Conservation (phyloP, 2,797 vertebrate genomes). For the Numenius phaeopus region DNA sequence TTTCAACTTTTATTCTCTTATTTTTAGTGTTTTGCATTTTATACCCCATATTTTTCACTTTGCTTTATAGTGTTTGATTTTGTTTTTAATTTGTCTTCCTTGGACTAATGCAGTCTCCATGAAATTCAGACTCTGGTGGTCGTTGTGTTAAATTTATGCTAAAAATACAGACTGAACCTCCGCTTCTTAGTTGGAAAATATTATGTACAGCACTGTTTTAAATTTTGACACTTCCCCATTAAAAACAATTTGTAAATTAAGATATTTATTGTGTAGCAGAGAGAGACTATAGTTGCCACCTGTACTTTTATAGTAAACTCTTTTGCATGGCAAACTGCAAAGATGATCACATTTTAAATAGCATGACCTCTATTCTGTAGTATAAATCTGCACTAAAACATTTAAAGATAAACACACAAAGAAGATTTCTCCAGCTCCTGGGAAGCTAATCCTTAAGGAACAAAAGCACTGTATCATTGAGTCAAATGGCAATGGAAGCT, state of each 20-base stretch:
- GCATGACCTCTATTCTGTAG: not conserved
- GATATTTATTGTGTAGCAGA: not conserved
- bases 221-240: not conserved
- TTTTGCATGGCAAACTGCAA: not conserved
- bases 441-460: not conserved
- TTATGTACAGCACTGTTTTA: not conserved
- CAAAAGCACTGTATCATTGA: not conserved
- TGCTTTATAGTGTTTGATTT: not conserved
- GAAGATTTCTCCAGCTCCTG: not conserved
- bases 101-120: not conserved
- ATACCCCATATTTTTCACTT: not conserved
- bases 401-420: not conserved
- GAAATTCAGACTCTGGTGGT: not conserved
- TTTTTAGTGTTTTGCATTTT: not conserved
- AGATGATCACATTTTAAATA: not conserved
- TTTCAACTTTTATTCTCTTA: not conserved
- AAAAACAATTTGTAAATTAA: not conserved
- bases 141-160: not conserved
- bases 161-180: not conserved
- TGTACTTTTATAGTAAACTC: not conserved
- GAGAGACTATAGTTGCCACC: fast-evolving
- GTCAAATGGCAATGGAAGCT: not conserved
- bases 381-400: not conserved
- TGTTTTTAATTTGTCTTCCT: not conserved
- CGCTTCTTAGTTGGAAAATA: not conserved